Percentiles rank a stretch among this genome's conserved stretches.
Conservation (phyloP, 2,888 invertebrate genomes). For the Thera obeliscata region DNA sequence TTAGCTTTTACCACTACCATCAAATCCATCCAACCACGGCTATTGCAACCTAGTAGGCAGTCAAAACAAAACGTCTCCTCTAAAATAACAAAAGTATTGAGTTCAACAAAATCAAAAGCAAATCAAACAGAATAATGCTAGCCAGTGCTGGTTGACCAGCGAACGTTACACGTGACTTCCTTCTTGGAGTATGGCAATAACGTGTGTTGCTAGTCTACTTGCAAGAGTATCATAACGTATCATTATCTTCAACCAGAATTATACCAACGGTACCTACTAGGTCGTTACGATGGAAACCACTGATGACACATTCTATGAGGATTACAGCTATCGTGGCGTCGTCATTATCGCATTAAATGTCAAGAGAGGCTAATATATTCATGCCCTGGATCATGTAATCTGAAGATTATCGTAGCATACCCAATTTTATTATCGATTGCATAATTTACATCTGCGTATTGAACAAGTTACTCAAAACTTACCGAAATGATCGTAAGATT, state of each 20-base stretch:
- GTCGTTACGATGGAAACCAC: conserved; percentile 43
- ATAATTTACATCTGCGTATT: background rate
- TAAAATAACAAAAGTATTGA: background rate
- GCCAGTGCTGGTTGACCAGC: conserved; percentile 15
- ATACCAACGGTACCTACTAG: conserved; percentile 44
- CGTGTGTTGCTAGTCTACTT: conserved; percentile 10
- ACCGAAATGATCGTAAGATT: background rate
- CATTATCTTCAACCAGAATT: conserved; percentile 42
- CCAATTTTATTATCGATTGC: background rate
- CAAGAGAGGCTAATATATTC: conserved; percentile 4
- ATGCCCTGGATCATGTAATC: background rate
- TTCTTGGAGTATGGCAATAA: conserved; percentile 23
- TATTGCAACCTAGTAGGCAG: too few relatives aligned
- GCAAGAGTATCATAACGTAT: conserved; percentile 28
- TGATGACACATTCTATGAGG: conserved; percentile 42
- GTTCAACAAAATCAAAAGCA: background rate
- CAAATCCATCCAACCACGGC: too few relatives aligned
- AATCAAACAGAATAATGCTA: background rate
- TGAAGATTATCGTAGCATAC: background rate
- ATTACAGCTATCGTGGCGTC: conserved; percentile 39
- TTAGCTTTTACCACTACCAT: too few relatives aligned
- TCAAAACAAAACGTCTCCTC: too few relatives aligned
- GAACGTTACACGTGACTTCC: conserved; percentile 35
- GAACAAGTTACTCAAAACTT: background rate
- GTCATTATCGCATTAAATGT: conserved; percentile 24